A percentile compares a stretch with the other conserved stretches of the same genome.
Conservation (phyloP, 2,797 vertebrate species). For the Ptychadena robeensis region DNA sequence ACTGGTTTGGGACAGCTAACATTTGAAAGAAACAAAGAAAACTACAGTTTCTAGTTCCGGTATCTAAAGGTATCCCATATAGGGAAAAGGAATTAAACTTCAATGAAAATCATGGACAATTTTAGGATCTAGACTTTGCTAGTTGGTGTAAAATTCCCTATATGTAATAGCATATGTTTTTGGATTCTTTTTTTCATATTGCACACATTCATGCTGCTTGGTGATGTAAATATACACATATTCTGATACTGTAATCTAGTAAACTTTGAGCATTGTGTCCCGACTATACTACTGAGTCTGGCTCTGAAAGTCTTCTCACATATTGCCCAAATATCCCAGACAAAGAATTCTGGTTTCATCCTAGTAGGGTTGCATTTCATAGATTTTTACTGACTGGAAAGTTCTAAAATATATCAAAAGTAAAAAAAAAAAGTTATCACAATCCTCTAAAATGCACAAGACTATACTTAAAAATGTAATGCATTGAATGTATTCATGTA, state of each 20-base stretch:
- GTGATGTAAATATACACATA: neutral
- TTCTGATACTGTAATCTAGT: constrained; percentile 4
- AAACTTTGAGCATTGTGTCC: constrained; percentile 28
- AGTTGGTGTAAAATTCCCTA: neutral
- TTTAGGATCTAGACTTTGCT: neutral
- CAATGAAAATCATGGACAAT: neutral
- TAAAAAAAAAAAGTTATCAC: too few species aligned
- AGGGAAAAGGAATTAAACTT: neutral
- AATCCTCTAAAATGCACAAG: too few species aligned
- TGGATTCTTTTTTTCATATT: neutral
- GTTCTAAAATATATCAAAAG: neutral
- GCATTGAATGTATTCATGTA: neutral
- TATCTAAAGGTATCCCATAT: too few species aligned
- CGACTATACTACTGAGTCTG: neutral
- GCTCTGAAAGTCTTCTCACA: neutral
- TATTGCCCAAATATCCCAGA: neutral
- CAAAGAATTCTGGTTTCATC: neutral
- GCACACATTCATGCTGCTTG: neutral
- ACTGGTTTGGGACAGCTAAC: too few species aligned
- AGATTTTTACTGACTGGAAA: neutral
- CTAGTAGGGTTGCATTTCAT: neutral
- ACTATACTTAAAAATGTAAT: too few species aligned
- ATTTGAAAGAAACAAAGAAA: too few species aligned
- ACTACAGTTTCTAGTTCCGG: too few species aligned
- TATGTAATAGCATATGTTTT: too few species aligned